phyloP scores from a whole-genome alignment of 2,113 vertebrate genomes.

The Solea senegalensis region DNA sequence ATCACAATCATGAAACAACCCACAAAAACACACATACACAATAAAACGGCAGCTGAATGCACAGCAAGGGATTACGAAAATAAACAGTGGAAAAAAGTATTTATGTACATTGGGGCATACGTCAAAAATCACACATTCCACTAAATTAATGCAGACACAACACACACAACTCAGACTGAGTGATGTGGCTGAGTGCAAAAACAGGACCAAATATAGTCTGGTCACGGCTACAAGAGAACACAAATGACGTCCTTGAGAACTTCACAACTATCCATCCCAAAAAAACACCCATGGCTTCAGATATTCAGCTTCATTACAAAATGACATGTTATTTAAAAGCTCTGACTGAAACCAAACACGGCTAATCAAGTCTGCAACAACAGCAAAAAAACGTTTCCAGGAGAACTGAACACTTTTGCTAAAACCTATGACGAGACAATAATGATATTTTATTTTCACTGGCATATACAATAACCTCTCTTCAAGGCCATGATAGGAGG shows the following conservation, averaged over 20 bases:
- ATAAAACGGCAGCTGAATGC: conserved; percentile 29
- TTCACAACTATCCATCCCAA: conserved; percentile 25
- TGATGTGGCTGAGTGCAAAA: conserved; percentile 57
- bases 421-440: too few species aligned
- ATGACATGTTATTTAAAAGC: conserved; percentile 3
- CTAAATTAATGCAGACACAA: conserved; percentile 32
- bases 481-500: not conserved
- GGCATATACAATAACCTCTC: not conserved
- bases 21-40: not conserved
- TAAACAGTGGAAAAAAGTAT: conserved; percentile 38
- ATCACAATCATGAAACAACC: conserved; percentile 47
- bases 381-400: not conserved
- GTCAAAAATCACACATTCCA: conserved; percentile 26
- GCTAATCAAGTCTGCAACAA: not conserved
- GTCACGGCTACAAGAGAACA: conserved; percentile 20
- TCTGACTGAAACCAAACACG: not conserved
- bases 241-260: conserved; percentile 50
- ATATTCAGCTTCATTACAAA: not conserved
- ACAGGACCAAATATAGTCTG: conserved; percentile 51
- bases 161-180: conserved; percentile 20
- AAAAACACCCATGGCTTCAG: not conserved
- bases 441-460: not conserved
- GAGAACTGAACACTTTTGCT: not conserved
- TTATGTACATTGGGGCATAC: conserved; percentile 28
- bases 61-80: conserved; percentile 50